Base-by-base conservation (phyloP, 1,140 invertebrate species). In the Ostrea edulis region DNA sequence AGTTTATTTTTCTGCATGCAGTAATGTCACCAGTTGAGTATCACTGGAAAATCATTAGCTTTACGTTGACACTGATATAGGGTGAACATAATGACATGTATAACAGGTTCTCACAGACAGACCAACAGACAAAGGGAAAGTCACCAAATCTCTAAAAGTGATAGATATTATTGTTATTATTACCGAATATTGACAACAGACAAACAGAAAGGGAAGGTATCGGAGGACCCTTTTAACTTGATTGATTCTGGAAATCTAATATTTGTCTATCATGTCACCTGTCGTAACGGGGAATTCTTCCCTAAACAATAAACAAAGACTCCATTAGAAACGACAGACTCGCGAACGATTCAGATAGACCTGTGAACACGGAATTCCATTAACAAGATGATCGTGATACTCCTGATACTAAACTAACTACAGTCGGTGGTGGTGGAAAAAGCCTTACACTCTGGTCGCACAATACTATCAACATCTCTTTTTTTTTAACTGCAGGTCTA, bases 221-320 rank as follows among this genome's bases (percentile, higher is more conserved):
- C n/a, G 20, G 17, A n/a, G 7, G n/a, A 62, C 55, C 55, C 55
- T 62, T 62, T 62, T 62, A 62, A n/a, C 55, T 62, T 62, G 17
- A 62, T 62, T 62, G 55, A 62, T 20, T 20, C 55, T 20, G 55
- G 55, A 62, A 62, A 62, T 62, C 20, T 17, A 62, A 62, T 62
- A 62, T 62, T 62, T 62, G 14, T 62, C 17, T n/a, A 62, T n/a
- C 55, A 62, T 62, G 55, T 81, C 71, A 81, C 12, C 17, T 81
- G 71, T 25, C 25, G 44, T 20, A 81, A 29, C 44, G 12, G 17
- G 5, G 22, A 81, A 14, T 65, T 81, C 71, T 8, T 81, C 44
- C 29, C 71, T 22, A 81, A 81, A 81, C 14, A 14, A 29, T 81
- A 81, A 8, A 81, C 25, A 29, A 29, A 22, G 71, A 81, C 25